Evolutionary conservation across 2,888 invertebrate genomes (phyloP).

Genomic region (Euplexia lucipara): DNA sequence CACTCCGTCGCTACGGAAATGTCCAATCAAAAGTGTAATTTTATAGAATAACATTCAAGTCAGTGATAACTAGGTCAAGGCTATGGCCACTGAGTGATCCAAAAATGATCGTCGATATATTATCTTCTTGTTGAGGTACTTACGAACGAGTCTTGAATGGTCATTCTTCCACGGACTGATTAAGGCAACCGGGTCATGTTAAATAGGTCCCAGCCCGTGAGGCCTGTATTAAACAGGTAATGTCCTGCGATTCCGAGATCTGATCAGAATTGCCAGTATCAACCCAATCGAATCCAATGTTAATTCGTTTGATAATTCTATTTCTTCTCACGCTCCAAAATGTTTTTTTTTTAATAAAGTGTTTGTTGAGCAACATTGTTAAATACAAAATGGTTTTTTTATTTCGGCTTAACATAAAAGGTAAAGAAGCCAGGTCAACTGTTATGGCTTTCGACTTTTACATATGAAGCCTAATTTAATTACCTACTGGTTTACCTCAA

Average conservation of each 20-base stretch:
- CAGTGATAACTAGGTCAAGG: constrained; percentile 33
- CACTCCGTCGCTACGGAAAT: neutral
- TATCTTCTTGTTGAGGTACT: too few relatives aligned
- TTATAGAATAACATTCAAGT: neutral
- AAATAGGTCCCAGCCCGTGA: too few relatives aligned
- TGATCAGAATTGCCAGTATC: neutral
- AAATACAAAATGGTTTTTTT: neutral
- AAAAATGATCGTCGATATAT: too few relatives aligned
- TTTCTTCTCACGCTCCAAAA: constrained; percentile 31
- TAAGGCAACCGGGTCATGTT: too few relatives aligned
- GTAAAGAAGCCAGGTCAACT: constrained; percentile 3
- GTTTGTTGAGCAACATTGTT: neutral
- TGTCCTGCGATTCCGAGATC: neutral
- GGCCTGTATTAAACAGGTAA: too few relatives aligned
- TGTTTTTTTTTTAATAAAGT: constrained; percentile 20
- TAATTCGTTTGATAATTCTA: neutral
- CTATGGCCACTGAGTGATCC: constrained; percentile 23
- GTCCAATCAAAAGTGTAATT: constrained; percentile 1
- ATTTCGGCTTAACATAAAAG: neutral
- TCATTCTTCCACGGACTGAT: too few relatives aligned
- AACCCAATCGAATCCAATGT: constrained; percentile 31
- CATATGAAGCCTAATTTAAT: neutral
- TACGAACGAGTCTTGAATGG: too few relatives aligned
- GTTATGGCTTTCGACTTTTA: neutral
- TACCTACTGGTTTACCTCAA: too few relatives aligned